Evolutionary conservation across 2,888 invertebrate species (phyloP).

Genomic region (Lepidonotus clava): DNA sequence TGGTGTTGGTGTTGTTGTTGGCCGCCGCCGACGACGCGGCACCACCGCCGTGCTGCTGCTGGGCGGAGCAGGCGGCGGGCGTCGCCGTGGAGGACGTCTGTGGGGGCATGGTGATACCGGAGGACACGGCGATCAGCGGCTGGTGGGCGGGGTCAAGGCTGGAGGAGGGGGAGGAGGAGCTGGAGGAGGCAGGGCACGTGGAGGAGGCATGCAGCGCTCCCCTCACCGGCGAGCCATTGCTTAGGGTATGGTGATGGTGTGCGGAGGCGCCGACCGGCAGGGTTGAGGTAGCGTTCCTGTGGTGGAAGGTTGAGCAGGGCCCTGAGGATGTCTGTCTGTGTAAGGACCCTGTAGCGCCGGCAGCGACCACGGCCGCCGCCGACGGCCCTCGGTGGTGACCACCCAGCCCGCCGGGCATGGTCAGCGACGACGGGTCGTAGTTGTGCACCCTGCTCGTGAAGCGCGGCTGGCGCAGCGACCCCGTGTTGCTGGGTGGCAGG

Average conservation of each 20-base stretch:
- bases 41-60: background rate
- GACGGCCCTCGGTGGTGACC: conserved; percentile 32
- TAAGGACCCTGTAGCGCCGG: background rate
- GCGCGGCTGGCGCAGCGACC: conserved; percentile 42
- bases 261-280: background rate
- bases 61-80: background rate
- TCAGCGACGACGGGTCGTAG: conserved; percentile 49
- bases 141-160: conserved; percentile 30
- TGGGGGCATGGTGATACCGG: background rate
- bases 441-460: conserved; percentile 46
- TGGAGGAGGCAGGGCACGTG: too few species aligned
- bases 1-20: background rate
- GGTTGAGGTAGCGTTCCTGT: background rate
- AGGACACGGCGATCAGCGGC: conserved; percentile 30
- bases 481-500: conserved; percentile 6
- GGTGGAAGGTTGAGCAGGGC: conserved; percentile 37
- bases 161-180: too few species aligned
- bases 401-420: conserved; percentile 50
- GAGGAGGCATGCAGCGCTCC: background rate
- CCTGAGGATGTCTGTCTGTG: conserved; percentile 31
- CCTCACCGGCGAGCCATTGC: background rate
- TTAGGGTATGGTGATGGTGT: background rate
- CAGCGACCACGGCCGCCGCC: conserved; percentile 11
- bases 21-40: background rate
- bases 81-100: background rate